Conservation (phyloP, 2,113 vertebrate genomes). For the Cryptomyrus ogoouensis region DNA sequence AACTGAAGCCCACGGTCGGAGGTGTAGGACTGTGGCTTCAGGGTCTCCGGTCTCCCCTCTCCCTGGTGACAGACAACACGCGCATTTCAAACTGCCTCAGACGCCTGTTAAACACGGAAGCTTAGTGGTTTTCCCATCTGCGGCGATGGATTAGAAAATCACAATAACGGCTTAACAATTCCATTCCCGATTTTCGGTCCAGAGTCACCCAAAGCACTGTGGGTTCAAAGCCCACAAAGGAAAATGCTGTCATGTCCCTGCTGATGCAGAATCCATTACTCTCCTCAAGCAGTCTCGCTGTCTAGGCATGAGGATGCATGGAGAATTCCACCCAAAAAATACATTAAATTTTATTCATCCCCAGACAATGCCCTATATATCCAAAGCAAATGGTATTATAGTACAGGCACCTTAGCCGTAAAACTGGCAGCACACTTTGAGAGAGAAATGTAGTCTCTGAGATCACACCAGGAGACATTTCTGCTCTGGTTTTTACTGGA, state of each 20-base stretch:
- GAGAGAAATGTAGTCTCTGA: background rate
- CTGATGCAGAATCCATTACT: slow-evolving; percentile 4
- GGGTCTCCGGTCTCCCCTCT: background rate
- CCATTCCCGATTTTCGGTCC: background rate
- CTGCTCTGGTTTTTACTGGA: background rate
- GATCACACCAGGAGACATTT: background rate
- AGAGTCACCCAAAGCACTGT: background rate
- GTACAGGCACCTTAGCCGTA: background rate
- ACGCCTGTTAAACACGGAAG: background rate
- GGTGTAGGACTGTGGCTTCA: background rate
- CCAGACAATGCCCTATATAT: background rate
- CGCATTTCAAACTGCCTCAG: background rate
- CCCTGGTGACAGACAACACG: background rate
- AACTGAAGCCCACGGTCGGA: background rate
- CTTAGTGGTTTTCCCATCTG: background rate
- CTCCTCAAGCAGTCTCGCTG: background rate
- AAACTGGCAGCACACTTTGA: background rate
- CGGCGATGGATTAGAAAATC: background rate
- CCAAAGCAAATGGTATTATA: slow-evolving; percentile 12
- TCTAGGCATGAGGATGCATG: background rate
- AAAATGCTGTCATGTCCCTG: background rate
- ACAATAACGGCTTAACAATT: background rate
- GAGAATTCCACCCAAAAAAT: background rate
- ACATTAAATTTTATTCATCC: slow-evolving; percentile 14
- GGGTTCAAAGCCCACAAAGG: background rate